phyloP scores from a whole-genome alignment of 2,797 vertebrate species.

The Australoheros facetus region DNA sequence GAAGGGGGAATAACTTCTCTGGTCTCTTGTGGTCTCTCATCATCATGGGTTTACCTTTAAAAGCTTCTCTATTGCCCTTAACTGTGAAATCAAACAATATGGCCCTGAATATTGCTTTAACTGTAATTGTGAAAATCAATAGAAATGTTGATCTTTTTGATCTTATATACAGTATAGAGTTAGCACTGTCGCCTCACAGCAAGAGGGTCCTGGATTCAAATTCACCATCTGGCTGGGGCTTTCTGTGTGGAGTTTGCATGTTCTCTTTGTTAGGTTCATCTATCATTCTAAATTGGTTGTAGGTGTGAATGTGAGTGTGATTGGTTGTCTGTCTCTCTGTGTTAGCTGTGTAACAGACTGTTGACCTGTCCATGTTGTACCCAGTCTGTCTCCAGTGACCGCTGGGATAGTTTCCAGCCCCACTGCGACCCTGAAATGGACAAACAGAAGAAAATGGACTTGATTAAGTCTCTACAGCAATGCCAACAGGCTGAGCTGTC shows the following conservation, averaged over 20 bases:
- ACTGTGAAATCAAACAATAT: neutral
- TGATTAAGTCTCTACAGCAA: neutral
- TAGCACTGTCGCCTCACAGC: neutral
- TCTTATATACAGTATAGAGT: neutral
- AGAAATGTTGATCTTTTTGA: neutral
- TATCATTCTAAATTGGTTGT: neutral
- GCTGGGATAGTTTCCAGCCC: neutral
- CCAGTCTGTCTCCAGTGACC: accelerated
- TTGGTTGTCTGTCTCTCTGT: neutral
- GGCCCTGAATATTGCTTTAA: neutral
- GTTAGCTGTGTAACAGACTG: neutral
- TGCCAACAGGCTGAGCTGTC: neutral
- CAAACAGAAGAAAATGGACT: accelerated
- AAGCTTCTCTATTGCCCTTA: neutral
- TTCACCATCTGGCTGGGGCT: no score
- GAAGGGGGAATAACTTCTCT: conserved; percentile 17
- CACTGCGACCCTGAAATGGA: neutral
- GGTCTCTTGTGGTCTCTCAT: conserved; percentile 6
- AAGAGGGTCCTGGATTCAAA: no score
- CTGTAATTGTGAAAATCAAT: neutral
- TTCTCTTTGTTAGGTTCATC: neutral
- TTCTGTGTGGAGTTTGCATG: no score
- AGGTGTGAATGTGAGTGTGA: neutral
- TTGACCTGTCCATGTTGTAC: no score
- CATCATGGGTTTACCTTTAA: conserved; percentile 22